These are phyloP conservation scores for Quadroppia sp. DNA, from an alignment of 2,888 invertebrate species.

Conservation along the genomic window DNA sequence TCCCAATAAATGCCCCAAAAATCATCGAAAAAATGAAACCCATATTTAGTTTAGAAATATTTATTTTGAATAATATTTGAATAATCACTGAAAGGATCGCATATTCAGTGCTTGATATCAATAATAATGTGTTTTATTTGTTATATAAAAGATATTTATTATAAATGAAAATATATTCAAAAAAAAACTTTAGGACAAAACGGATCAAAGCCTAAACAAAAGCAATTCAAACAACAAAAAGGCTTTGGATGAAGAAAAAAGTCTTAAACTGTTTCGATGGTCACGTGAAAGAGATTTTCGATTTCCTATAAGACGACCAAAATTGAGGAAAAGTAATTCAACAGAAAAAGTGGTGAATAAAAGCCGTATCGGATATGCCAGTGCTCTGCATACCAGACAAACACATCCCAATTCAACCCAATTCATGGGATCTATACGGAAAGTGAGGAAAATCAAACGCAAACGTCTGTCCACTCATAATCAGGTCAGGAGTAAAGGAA, in stretches of 20 bases:
- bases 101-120: no score
- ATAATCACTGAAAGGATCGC: no score
- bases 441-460: slow-evolving; percentile 13
- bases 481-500: not conserved
- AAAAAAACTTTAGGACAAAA: slow-evolving; percentile 12
- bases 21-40: no score
- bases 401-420: not conserved
- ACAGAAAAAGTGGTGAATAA: not conserved
- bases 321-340: not conserved
- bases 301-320: slow-evolving; percentile 28
- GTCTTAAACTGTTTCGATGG: slow-evolving; percentile 31
- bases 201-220: slow-evolving; percentile 1
- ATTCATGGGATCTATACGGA: slow-evolving; percentile 5
- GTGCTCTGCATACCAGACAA: slow-evolving; percentile 32
- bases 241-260: not conserved
- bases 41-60: no score
- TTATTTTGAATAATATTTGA: no score
- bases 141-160: not conserved
- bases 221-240: not conserved
- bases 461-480: slow-evolving; percentile 11
- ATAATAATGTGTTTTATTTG: no score
- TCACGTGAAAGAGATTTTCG: slow-evolving; percentile 8
- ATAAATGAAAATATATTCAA: not conserved
- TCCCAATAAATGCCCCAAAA: no score
- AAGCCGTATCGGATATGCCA: slow-evolving; percentile 24